Evolutionary conservation across 2,113 vertebrate species (phyloP).

Genomic region (Heterotilapia buettikoferi): DNA sequence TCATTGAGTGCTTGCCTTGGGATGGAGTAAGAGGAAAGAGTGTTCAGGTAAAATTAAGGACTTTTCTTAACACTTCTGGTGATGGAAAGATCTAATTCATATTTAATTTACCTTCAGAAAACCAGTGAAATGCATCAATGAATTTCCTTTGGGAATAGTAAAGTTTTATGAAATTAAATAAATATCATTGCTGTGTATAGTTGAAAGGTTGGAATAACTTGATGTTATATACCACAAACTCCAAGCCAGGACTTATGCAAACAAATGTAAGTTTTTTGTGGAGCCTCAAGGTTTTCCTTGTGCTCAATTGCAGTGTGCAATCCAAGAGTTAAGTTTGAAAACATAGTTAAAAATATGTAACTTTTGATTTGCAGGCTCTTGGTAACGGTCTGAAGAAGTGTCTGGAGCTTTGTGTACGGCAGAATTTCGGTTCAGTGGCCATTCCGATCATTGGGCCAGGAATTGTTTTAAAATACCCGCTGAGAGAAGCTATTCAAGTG

Average conservation of each 20-base stretch:
- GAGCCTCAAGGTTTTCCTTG: too few relatives aligned
- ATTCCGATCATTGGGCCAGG: slow-evolving; percentile 63
- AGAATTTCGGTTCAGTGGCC: slow-evolving; percentile 27
- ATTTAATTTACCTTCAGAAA: too few relatives aligned
- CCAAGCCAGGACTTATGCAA: background rate
- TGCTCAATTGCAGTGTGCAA: background rate
- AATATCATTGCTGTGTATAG: too few relatives aligned
- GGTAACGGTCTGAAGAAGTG: slow-evolving; percentile 17
- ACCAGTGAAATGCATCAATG: too few relatives aligned
- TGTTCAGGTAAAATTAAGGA: background rate
- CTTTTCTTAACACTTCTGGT: background rate
- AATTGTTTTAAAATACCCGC: slow-evolving; percentile 11
- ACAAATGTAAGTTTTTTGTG: too few relatives aligned
- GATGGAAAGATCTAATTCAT: background rate
- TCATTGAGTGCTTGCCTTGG: slow-evolving; percentile 58
- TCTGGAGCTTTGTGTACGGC: slow-evolving; percentile 46
- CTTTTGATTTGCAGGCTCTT: slow-evolving; percentile 36
- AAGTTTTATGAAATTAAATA: too few relatives aligned
- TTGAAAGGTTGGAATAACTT: too few relatives aligned
- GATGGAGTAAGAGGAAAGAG: background rate
- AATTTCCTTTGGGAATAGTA: too few relatives aligned
- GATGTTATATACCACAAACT: background rate
- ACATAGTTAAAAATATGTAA: background rate
- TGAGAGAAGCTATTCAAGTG: slow-evolving; percentile 25
- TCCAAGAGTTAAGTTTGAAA: background rate